Evolutionary conservation across 2,888 invertebrate genomes (phyloP), one percentile per base, ranked within the genome.

Genomic region (Apotomis betuletana): DNA sequence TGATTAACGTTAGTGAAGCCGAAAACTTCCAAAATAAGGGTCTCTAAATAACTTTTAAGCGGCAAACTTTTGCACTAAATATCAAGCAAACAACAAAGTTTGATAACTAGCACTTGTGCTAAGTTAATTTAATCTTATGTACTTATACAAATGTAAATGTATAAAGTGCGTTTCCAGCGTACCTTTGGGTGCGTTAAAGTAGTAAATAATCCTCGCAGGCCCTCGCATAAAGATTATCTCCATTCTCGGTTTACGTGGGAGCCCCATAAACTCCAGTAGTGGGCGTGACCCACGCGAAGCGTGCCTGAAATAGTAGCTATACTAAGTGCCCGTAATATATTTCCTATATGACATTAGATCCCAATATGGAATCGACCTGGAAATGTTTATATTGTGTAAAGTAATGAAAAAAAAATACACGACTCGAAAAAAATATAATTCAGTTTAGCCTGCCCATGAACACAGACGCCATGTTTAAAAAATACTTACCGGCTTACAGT

Each of bases 141-240:
- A 67, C 6, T 55, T 41, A 54, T 64, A 64, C 15, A 61, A 61
- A 27, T 58, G 51, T 57, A 52, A 72, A 63, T 72, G 63, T 67
- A 38, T 58, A 59, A 68, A 72, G 62, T 67, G 58, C 51, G 70
- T 54, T 70, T 60, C 55, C 59, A 60, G 41, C 15, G 60, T 60
- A 49, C 60, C 60, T 46, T 58, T n/a, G 58, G 58, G 63, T 69
- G 52, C 67, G 52, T 61, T 73, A 64, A 61, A 75, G 72, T 74
- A 74, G 74, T 76, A 77, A 76, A 80, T 77, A 77, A 81, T 81
- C 67, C 74, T 74, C 65, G 57, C 60, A 60, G 73, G 65, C 64
- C 75, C 79, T 80, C 59, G 72, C 61, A 76, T 77, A 77, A 77
- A 79, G 74, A 79, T 79, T 78, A 80, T 80, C 76, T 74, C 72